A percentile compares a stretch with the other conserved stretches of the same genome.
Evolutionary conservation across 2,113 vertebrate genomes (phyloP).

Genomic region (Hipposideros armiger): DNA sequence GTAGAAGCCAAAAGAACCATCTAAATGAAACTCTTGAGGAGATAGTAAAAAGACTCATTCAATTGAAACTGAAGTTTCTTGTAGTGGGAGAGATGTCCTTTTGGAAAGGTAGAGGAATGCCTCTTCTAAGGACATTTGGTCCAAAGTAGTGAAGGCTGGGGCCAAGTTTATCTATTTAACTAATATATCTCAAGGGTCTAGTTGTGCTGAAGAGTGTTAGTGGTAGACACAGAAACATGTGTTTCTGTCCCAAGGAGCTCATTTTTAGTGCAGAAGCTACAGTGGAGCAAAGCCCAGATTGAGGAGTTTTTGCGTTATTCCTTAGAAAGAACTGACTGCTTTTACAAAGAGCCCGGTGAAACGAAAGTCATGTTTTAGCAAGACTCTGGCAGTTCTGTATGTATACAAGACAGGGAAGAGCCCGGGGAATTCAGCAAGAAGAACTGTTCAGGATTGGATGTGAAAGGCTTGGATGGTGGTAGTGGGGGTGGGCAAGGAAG

Average conservation of each 20-base stretch:
- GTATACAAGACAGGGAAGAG: not conserved
- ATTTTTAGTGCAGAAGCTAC: not conserved
- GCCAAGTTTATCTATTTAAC: not conserved
- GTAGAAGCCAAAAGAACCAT: not conserved
- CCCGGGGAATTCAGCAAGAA: not conserved
- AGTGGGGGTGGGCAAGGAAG: not conserved
- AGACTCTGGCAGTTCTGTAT: not conserved
- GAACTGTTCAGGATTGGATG: not conserved
- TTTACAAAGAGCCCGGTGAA: not conserved
- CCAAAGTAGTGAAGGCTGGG: not conserved
- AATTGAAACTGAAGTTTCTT: slow-evolving; percentile 13
- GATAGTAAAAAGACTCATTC: not conserved
- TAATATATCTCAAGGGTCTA: not conserved
- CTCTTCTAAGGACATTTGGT: not conserved
- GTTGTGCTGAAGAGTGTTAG: not conserved
- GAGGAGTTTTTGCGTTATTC: not conserved
- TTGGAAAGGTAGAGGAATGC: not conserved
- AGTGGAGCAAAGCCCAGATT: not conserved
- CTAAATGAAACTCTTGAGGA: not conserved
- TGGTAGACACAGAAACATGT: not conserved
- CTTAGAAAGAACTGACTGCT: not conserved
- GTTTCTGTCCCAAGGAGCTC: not conserved
- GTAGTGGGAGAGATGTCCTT: not conserved
- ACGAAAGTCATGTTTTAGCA: not conserved
- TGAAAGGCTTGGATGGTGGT: not conserved